Base-by-base conservation (phyloP, 64 coral and sea anemone species). In the Cladopsammia gracilis region DNA sequence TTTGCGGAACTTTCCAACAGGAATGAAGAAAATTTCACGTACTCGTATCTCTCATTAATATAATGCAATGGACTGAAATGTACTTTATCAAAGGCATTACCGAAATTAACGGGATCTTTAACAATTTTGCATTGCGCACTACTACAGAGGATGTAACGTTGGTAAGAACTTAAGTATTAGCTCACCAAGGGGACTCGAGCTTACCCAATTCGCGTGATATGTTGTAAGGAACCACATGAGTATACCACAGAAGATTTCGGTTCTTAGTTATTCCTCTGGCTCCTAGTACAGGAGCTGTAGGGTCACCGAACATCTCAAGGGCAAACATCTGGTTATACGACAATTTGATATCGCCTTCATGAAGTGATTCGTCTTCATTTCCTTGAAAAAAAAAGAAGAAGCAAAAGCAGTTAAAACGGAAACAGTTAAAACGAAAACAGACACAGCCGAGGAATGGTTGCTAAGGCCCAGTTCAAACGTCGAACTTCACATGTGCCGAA, bases 321-420 rank as follows among this genome's bases (percentile, higher is more conserved):
- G 98, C 89, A 15, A 84, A 16, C 58, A 64, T 14, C 44, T 99
- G 98, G 4, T 12, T 54, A 59, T 23, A 70, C 2, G 13, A 93
- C 62, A 99, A 64, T 48, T 70, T 78, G 26, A 99, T 99, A 11
- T 96, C 98, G 43, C 90, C 91, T 75, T 99, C 98, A 66, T 91
- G 89, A 60, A 99, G 83, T 48, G 78, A 88, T 24, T 59, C 7
- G 0, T 90, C 67, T 1, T 43, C 62, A 88, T 99, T 99, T 64
- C 84, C 98, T 99, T 77, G 16, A 60, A 47, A 67, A 75, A 45
- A 83, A 73, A 75, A 7, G 3, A 48, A 5, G 7, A 75, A 50
- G 11, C 2, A 75, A 75, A 75, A 48, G 48, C 3, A 19, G 48
- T 5, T 12, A 45, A 19, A 70, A 43, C 4, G 14, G 16, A 47